A percentile compares a stretch with the other conserved stretches of the same genome.
Conservation (phyloP, 64 coral and sea anemone genomes). For the Pocillopora damicornis region DNA sequence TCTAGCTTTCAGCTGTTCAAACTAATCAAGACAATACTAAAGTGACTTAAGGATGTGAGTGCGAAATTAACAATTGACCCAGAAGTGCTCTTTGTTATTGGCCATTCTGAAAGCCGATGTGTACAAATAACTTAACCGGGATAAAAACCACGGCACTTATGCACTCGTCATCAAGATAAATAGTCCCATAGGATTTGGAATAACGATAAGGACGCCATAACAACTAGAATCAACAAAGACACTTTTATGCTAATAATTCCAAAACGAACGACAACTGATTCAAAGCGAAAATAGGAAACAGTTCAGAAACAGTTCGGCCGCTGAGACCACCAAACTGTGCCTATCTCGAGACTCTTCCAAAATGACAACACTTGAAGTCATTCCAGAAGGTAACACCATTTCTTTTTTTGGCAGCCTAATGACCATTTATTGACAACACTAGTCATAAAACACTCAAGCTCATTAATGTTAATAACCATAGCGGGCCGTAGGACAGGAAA, state of each 20-base stretch:
- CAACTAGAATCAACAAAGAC: constrained; percentile 35
- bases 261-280: background rate
- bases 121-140: constrained; percentile 18
- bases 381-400: constrained; percentile 21
- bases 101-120: background rate
- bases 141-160: constrained; percentile 3
- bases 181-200: constrained; percentile 27
- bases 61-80: constrained; percentile 8
- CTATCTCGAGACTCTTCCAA: background rate
- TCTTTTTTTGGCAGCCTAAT: background rate
- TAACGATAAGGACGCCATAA: constrained; percentile 32
- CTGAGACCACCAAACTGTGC: no score
- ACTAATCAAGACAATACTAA: background rate
- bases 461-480: background rate
- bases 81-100: background rate
- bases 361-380: constrained; percentile 32
- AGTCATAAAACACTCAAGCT: no score
- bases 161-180: background rate
- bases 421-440: background rate
- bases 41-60: background rate
- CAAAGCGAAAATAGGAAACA: background rate
- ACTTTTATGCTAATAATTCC: constrained; percentile 19
- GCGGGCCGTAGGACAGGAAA: background rate
- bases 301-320: background rate
- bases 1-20: background rate